Evolutionary conservation across 2,797 vertebrate species (phyloP).

Genomic region (Poeciliopsis gracilis): DNA sequence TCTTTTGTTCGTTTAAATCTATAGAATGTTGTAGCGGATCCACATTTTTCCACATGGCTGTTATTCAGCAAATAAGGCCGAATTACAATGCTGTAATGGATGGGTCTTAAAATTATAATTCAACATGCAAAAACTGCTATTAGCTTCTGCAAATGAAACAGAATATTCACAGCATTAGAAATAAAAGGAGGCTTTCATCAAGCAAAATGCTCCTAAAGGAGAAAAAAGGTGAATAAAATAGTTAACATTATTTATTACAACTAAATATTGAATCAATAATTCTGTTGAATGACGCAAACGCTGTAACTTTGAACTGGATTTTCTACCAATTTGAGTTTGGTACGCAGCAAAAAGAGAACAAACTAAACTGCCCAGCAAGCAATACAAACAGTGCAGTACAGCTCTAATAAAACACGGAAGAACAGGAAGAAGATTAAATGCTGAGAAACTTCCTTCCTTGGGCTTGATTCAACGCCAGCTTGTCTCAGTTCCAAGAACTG

Average conservation of each 20-base stretch:
- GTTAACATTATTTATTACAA: not conserved
- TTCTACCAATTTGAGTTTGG: not conserved
- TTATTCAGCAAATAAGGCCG: not conserved
- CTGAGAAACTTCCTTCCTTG: slow-evolving; percentile 25
- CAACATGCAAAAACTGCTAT: too few relatives aligned
- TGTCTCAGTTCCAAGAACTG: slow-evolving; percentile 29
- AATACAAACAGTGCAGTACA: slow-evolving; percentile 33
- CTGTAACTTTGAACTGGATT: not conserved
- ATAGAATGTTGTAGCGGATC: not conserved
- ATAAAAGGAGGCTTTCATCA: not conserved
- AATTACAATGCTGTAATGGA: not conserved
- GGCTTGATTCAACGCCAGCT: slow-evolving; percentile 14
- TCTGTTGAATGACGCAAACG: not conserved
- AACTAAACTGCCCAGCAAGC: slow-evolving; percentile 19
- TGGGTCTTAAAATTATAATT: too few relatives aligned
- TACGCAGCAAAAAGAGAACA: slow-evolving; percentile 32
- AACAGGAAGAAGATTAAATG: slow-evolving; percentile 45
- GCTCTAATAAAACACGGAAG: slow-evolving; percentile 21
- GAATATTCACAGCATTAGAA: too few relatives aligned
- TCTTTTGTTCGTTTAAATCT: not conserved
- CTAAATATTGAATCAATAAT: not conserved
- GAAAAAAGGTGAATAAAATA: not conserved
- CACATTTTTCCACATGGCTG: not conserved
- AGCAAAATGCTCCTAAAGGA: not conserved
- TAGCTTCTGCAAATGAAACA: too few relatives aligned